Percentiles rank a stretch among this genome's conserved stretches.
These are phyloP conservation scores for Gadopsis marmoratus DNA, from an alignment of 2,797 vertebrate species.

Conservation along the genomic window DNA sequence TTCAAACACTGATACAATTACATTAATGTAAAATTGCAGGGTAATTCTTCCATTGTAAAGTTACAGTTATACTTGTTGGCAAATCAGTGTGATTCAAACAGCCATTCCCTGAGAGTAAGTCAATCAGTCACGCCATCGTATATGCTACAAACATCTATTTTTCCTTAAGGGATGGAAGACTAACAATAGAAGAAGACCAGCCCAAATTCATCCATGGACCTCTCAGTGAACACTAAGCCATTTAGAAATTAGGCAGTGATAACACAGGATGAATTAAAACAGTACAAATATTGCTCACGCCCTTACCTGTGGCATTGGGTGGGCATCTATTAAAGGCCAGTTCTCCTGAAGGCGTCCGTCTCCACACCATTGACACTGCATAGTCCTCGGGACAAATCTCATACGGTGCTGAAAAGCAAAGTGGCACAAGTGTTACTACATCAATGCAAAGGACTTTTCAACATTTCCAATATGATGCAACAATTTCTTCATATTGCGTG, in stretches of 20 bases:
- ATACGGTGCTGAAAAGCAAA: constrained; percentile 91
- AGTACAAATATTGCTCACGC: neutral
- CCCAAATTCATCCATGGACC: neutral
- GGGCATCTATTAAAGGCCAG: constrained; percentile 97
- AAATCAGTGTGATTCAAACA: constrained; percentile 24
- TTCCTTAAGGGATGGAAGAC: neutral
- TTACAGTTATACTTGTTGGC: constrained; percentile 8
- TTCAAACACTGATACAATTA: constrained; percentile 13
- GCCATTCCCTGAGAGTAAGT: neutral
- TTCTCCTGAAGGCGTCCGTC: constrained; percentile 96
- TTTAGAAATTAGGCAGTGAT: neutral
- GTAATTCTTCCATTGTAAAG: constrained; percentile 11
- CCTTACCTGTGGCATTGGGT: constrained; percentile 95
- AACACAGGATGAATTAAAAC: neutral
- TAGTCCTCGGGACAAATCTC: constrained; percentile 99
- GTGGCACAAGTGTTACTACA: constrained; percentile 26
- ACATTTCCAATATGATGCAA: constrained; percentile 68
- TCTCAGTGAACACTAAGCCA: neutral
- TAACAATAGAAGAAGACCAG: neutral
- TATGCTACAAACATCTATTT: neutral
- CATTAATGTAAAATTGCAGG: constrained; percentile 4
- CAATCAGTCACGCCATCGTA: neutral
- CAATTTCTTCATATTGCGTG: constrained; percentile 53
- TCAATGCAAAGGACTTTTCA: constrained; percentile 42
- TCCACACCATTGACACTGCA: constrained; percentile 98